A percentile compares a stretch with the other conserved stretches of the same genome.
Evolutionary conservation across 2,797 vertebrate species (phyloP).

Genomic region (Arctocebus calabarensis): DNA sequence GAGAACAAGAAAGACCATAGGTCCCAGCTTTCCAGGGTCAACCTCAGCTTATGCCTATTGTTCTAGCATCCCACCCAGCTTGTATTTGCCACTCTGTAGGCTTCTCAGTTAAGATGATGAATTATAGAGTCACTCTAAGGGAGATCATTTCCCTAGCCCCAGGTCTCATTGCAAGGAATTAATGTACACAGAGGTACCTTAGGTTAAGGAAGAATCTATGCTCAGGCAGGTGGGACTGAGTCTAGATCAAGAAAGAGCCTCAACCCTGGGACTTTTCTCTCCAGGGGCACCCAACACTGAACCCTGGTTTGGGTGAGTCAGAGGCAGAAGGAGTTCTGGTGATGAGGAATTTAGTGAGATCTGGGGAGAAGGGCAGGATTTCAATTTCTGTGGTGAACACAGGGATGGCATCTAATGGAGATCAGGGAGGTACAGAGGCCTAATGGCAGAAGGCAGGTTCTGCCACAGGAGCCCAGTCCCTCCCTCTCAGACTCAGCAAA

Average conservation of each 20-base stretch:
- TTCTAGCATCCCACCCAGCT: background rate
- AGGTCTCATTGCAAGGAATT: background rate
- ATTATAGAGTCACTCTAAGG: background rate
- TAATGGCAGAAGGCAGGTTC: background rate
- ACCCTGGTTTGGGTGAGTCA: background rate
- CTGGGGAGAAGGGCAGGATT: background rate
- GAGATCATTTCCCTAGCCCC: background rate
- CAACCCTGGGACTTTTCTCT: background rate
- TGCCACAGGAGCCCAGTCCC: background rate
- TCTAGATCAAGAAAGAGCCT: background rate
- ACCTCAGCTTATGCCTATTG: background rate
- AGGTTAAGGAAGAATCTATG: background rate
- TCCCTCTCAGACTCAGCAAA: background rate
- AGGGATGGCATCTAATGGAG: background rate
- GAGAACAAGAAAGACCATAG: background rate
- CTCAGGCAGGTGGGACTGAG: background rate
- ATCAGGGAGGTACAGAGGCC: background rate
- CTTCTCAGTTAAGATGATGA: background rate
- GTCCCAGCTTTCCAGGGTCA: background rate
- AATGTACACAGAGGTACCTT: background rate
- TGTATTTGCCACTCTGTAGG: background rate
- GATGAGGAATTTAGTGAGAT: background rate
- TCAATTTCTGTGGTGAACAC: background rate
- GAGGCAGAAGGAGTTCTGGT: background rate
- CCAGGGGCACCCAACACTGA: background rate